Base-by-base conservation (phyloP, 1,140 invertebrate species). In the Drosophila carrolli region DNA sequence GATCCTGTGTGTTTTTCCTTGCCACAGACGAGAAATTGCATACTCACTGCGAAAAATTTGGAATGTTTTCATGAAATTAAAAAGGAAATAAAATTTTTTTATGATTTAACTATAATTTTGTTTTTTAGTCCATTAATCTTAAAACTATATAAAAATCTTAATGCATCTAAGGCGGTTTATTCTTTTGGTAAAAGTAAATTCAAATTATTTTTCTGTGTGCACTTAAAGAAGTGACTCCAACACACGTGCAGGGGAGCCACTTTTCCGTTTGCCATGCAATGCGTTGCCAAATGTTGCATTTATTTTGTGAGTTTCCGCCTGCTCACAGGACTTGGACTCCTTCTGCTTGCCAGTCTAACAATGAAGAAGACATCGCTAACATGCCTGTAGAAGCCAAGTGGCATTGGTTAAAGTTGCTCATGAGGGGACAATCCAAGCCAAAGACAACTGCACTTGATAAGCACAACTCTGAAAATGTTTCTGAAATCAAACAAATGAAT, bases 231-330 rank as follows among this genome's bases (percentile, higher is more conserved):
- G 13, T 41, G 67, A 47, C 48, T 59, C 23, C 37, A 43, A 50
- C 40, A 48, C 29, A 60, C 78, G 50, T 61, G 70, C 71, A 59
- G 53, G 63, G 76, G 60, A 59, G 71, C 72, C 50, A 90, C 81
- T 84, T 90, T 88, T 78, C 81, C 81, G 77, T 79, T 86, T 73
- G 70, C 82, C 19, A 61, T 81, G 75, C 72, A 75, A 78, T 61
- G 76, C 75, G 57, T 68, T 91, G 80, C 88, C 83, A 91, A 91
- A 88, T 91, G 80, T 91, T 91, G 88, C 83, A 83, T 91, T 91
- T 88, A 81, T 88, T 78, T 78, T 88, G 88, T 77, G 66, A 79
- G 81, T 66, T 91, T 91, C 83, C 83, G 83, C 55, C 68, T 70
- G 55, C 48, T 51, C 7, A 23, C 53, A 56, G 38, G 46, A 40